A percentile compares a stretch with the other conserved stretches of the same genome.
These are phyloP conservation scores for Cosmia pyralina DNA, from an alignment of 2,888 invertebrate species.

Conservation along the genomic window DNA sequence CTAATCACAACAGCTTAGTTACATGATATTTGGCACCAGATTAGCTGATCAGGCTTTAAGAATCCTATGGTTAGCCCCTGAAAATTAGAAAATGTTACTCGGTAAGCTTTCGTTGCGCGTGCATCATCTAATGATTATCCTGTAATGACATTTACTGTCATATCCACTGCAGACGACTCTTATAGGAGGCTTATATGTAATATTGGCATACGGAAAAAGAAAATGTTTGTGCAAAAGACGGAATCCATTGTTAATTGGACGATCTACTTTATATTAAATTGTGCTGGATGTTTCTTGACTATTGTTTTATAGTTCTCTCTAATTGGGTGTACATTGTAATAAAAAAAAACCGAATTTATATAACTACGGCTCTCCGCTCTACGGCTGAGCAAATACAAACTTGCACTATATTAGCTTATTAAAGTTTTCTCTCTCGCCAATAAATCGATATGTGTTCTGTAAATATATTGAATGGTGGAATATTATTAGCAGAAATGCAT, in stretches of 20 bases:
- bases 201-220: constrained; percentile 23
- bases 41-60: neutral
- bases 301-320: constrained; percentile 7
- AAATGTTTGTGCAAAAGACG: constrained; percentile 68
- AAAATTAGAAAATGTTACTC: neutral
- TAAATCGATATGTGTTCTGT: constrained; percentile 12
- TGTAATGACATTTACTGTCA: constrained; percentile 6
- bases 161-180: neutral
- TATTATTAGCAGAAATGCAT: constrained; percentile 13
- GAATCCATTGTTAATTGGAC: constrained; percentile 66
- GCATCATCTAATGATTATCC: constrained; percentile 4
- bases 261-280: constrained; percentile 49
- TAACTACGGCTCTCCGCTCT: neutral
- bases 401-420: neutral
- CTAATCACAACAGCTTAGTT: neutral
- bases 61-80: neutral
- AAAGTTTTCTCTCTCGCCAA: neutral
- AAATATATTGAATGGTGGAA: constrained; percentile 8
- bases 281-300: constrained; percentile 32
- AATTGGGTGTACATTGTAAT: constrained; percentile 2
- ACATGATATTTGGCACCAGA: neutral
- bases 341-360: constrained; percentile 1
- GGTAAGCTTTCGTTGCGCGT: neutral
- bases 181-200: constrained; percentile 1
- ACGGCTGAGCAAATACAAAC: constrained; percentile 4